Conservation (phyloP, 2,888 invertebrate species). For the Amblyjoppa proteus region DNA sequence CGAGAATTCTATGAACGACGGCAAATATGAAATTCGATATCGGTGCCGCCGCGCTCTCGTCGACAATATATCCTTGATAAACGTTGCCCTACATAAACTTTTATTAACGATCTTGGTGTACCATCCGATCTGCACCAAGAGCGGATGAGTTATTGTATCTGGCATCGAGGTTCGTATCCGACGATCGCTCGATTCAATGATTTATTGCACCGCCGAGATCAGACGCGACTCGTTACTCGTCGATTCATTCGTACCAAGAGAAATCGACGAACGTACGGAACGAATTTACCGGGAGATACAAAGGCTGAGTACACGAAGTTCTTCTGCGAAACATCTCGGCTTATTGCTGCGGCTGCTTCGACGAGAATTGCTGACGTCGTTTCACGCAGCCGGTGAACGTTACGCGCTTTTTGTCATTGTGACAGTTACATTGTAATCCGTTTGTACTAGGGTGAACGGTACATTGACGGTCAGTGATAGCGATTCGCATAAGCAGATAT, state of each 20-base stretch:
- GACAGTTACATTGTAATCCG: conserved; percentile 49
- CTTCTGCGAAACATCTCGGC: conserved; percentile 12
- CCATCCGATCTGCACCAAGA: conserved; percentile 12
- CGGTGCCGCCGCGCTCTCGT: background rate
- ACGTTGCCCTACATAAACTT: conserved; percentile 28
- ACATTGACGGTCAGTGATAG: background rate
- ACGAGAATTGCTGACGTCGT: conserved; percentile 40
- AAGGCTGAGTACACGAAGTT: background rate
- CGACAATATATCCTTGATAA: conserved; percentile 29
- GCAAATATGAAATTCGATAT: conserved; percentile 47
- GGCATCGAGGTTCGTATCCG: conserved; percentile 42
- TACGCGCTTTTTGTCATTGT: conserved; percentile 4
- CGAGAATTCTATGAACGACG: conserved; percentile 18
- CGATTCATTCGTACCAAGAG: conserved; percentile 52
- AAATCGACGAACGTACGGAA: conserved; percentile 32
- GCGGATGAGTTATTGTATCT: conserved; percentile 54
- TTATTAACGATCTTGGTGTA: conserved; percentile 36
- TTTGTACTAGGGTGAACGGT: conserved; percentile 21
- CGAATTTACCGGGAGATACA: conserved; percentile 21
- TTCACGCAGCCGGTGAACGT: conserved; percentile 48
- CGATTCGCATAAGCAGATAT: background rate
- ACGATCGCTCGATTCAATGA: conserved; percentile 52
- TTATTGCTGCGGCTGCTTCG: background rate
- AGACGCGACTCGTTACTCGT: conserved; percentile 47
- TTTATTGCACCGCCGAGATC: conserved; percentile 44